A percentile compares a stretch with the other conserved stretches of the same genome.
Conservation (phyloP, 2,113 vertebrate species). For the Pterocles burchelli region DNA sequence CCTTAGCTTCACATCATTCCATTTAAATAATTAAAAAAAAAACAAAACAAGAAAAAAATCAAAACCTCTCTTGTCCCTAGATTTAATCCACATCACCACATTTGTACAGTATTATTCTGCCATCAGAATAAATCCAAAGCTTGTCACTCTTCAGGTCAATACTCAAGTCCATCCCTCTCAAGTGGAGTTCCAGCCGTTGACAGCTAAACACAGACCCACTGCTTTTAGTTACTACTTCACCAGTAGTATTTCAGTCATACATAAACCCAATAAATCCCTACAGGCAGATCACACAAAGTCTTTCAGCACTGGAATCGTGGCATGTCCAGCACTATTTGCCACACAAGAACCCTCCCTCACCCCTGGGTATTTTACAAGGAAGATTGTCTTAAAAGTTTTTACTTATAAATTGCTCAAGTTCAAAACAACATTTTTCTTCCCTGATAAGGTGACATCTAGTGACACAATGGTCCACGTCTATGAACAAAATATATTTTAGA, state of each 20-base stretch:
- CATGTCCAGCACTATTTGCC: neutral
- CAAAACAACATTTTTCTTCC: neutral
- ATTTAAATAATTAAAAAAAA: neutral
- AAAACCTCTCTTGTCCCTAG: neutral
- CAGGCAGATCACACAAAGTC: neutral
- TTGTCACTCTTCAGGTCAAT: neutral
- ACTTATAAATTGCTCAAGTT: neutral
- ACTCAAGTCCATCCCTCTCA: neutral
- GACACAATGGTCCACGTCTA: neutral
- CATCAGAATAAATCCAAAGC: neutral
- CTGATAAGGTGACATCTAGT: neutral
- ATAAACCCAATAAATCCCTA: neutral
- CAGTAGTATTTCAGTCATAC: neutral
- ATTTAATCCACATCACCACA: neutral
- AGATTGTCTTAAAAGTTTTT: neutral
- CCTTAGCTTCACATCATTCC: neutral
- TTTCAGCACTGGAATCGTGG: neutral
- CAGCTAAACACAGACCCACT: neutral
- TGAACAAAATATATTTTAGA: conserved; percentile 20
- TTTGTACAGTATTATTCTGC: neutral
- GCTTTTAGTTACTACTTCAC: neutral
- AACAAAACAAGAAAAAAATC: neutral
- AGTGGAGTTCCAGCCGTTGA: neutral
- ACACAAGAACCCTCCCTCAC: neutral
- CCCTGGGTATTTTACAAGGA: neutral